phyloP scores from a whole-genome alignment of 1,140 invertebrate species.

The Drosophila navojoa region DNA sequence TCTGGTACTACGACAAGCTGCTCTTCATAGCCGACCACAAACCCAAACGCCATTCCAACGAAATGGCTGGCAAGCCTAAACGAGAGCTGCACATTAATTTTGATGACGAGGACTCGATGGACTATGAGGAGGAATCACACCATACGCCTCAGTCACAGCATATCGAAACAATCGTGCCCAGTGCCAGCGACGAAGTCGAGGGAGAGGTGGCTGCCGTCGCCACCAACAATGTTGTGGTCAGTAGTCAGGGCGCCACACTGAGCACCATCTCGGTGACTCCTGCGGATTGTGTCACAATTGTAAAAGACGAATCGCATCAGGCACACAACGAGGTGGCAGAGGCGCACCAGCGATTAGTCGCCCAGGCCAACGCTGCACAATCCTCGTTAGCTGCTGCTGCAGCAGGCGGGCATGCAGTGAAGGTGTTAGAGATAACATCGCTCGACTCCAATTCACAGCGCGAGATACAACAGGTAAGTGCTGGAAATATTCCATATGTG shows the following conservation, averaged over 20 bases:
- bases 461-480: constrained; percentile 77
- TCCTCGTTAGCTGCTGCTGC: constrained; percentile 51
- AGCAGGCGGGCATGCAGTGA: constrained; percentile 67
- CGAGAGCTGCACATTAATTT: constrained; percentile 62
- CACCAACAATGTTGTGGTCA: constrained; percentile 62
- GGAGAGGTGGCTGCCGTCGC: constrained; percentile 10
- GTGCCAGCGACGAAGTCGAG: constrained; percentile 51
- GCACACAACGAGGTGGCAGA: constrained; percentile 57
- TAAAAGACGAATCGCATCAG: constrained; percentile 71
- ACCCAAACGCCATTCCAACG: constrained; percentile 62
- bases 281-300: constrained; percentile 68
- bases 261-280: constrained; percentile 71
- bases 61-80: constrained; percentile 60
- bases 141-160: constrained; percentile 64
- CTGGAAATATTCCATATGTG: too few relatives aligned
- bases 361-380: constrained; percentile 61
- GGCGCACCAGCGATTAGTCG: constrained; percentile 66
- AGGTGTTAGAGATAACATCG: constrained; percentile 78
- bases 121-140: constrained; percentile 73
- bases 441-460: constrained; percentile 79
- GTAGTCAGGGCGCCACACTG: constrained; percentile 62
- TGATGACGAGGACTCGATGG: constrained; percentile 78
- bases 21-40: constrained; percentile 82
- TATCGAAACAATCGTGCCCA: constrained; percentile 56
- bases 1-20: constrained; percentile 82